phyloP scores from a whole-genome alignment of 2,888 invertebrate genomes.

The Mystacides longicornis region DNA sequence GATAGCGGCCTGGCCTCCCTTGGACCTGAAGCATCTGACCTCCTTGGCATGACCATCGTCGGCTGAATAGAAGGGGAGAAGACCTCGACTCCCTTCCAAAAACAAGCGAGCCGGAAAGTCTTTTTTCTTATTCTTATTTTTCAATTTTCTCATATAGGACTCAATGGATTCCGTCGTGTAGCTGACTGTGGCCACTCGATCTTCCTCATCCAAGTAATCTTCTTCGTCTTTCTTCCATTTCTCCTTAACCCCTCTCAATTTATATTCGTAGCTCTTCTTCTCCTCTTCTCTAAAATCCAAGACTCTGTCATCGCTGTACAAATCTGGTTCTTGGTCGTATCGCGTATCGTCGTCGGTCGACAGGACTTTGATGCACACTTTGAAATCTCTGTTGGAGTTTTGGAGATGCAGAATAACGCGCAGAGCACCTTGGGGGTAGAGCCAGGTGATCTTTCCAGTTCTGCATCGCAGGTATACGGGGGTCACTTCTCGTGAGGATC shows the following conservation, averaged over 20 bases:
- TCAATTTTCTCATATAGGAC: constrained; percentile 1
- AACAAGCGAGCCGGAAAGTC: constrained; percentile 54
- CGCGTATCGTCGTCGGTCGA: constrained; percentile 36
- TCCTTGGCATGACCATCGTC: constrained; percentile 44
- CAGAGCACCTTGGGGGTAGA: constrained; percentile 67
- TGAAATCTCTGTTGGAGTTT: constrained; percentile 54
- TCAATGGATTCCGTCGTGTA: constrained; percentile 1
- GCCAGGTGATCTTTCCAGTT: constrained; percentile 65
- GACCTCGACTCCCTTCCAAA: constrained; percentile 54
- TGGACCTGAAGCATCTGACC: constrained; percentile 57
- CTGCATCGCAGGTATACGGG: constrained; percentile 71
- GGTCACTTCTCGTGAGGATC: constrained; percentile 56
- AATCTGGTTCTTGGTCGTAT: constrained; percentile 46
- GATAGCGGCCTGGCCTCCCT: constrained; percentile 55
- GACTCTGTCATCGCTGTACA: constrained; percentile 48
- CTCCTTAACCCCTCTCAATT: constrained; percentile 8
- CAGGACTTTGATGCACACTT: constrained; percentile 59
- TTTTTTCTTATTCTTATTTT: constrained; percentile 30
- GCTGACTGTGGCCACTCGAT: background rate
- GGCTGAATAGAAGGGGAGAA: constrained; percentile 52
- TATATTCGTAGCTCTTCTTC: background rate
- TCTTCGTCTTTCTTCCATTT: constrained; percentile 1
- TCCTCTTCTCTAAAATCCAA: constrained; percentile 25
- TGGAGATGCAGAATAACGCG: constrained; percentile 58
- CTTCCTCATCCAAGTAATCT: constrained; percentile 4